Base-by-base conservation (phyloP, 1,140 invertebrate species). In the Microplitis demolitor region DNA sequence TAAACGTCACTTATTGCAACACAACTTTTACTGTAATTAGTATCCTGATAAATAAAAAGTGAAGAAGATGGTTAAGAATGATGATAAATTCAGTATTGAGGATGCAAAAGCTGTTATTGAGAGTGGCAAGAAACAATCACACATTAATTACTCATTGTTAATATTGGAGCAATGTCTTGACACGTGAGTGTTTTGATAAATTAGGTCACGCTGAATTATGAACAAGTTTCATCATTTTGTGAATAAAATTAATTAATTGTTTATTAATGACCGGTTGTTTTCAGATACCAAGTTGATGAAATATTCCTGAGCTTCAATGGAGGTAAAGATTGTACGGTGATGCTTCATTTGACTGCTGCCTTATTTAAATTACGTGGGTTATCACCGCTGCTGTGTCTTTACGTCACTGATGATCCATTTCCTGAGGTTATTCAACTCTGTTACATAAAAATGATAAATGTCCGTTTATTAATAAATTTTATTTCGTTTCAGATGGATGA, bases 271-370 rank as follows among this genome's bases (percentile, higher is more conserved):
- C 56, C 67, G 62, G 45, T 77, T 76, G 76, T 56, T 63, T 77
- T 77, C 51, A 88, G 85, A 45, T 96, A 92, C 79, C 85, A 88
- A 50, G 73, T 90, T 24, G 89, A 93, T 74, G 91, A 96, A 84
- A 83, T 96, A 58, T 96, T 96, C 80, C 80, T 99, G 39, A 94
- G 95, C 69, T 99, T 98, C 80, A 99, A 99, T 86, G 97, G 98
- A 34, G 98, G 98, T 5, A 99, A 99, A 88, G 98, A 99, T 87
- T 99, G 97, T 82, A 98, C 96, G 2, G 95, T 93, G 1, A 87
- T 98, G 14, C 87, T 98, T 66, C 94, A 98, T 85, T 83, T 98
- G 34, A 88, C 90, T 33, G 85, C 92, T 77, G 89, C 91, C 5
- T 84, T 95, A 24, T 83, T 93, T 45, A 87, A 89, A 77, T 89